These are phyloP conservation scores for Drosophila oshimai DNA, from an alignment of 1,140 invertebrate genomes.

Conservation along the genomic window DNA sequence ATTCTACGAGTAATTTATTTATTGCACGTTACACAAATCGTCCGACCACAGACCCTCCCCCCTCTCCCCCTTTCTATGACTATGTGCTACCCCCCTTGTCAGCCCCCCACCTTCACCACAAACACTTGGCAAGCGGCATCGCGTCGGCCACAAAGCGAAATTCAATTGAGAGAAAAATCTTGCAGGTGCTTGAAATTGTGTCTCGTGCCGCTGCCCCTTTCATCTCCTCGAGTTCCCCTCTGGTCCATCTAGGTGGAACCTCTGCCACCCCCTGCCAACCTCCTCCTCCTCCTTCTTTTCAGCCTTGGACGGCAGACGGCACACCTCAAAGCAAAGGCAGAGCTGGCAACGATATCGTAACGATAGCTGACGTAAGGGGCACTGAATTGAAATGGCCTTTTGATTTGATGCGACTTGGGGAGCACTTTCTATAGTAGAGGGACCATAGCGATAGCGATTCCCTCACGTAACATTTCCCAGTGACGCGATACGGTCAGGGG, in stretches of 20 bases:
- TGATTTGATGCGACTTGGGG: conserved; percentile 21
- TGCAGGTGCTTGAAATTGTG: conserved; percentile 70
- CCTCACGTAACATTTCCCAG: conserved; percentile 26
- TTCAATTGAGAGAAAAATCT: conserved; percentile 63
- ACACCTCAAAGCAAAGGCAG: conserved; percentile 63
- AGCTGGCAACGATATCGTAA: conserved; percentile 50
- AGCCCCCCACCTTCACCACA: not conserved
- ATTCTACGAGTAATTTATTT: conserved; percentile 70
- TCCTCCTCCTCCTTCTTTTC: not conserved
- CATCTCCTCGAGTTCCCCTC: not conserved
- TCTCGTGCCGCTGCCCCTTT: conserved; percentile 39
- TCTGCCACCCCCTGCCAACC: not conserved
- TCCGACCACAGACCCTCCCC: conserved; percentile 28
- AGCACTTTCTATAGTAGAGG: conserved; percentile 46
- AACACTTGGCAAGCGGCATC: conserved; percentile 54
- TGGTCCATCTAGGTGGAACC: not conserved
- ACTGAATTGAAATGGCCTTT: conserved; percentile 66
- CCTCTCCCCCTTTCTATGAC: not conserved
- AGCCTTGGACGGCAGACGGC: conserved; percentile 46
- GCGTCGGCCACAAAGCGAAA: conserved; percentile 52
- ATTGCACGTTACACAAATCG: conserved; percentile 72
- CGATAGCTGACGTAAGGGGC: conserved; percentile 74
- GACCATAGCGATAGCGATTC: conserved; percentile 4
- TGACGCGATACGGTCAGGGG: conserved; percentile 17
- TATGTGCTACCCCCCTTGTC: not conserved